A percentile compares a stretch with the other conserved stretches of the same genome.
Evolutionary conservation across 53 echinoderm and acorn worm genomes (phyloP).

Genomic region (Stichopus horrens): DNA sequence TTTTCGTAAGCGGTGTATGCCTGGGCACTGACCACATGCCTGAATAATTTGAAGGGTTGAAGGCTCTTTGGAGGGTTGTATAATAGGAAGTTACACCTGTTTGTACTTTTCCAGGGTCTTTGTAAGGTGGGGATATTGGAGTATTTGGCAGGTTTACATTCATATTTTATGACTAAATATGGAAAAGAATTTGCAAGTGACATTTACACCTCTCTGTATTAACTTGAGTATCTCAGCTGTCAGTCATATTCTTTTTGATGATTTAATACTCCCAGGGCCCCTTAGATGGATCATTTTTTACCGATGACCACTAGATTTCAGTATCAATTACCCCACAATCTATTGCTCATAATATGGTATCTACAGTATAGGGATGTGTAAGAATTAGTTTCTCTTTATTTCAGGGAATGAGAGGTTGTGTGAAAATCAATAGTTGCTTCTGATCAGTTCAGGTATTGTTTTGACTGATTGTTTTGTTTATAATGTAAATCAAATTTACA

Average conservation of each 20-base stretch:
- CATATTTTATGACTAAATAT: constrained; percentile 33
- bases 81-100: neutral
- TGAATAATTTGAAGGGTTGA: neutral
- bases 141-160: constrained; percentile 27
- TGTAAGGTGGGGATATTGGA: neutral
- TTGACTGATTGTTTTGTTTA: no score
- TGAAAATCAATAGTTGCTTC: no score
- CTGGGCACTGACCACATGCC: neutral
- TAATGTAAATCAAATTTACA: no score
- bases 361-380: no score
- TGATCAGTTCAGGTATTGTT: no score
- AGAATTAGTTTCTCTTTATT: no score
- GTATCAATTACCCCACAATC: no score
- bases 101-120: neutral
- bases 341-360: no score
- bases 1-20: neutral
- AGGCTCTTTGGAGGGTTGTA: neutral
- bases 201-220: constrained; percentile 8
- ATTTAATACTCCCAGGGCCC: constrained; percentile 6
- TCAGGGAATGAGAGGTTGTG: no score
- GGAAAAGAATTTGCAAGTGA: neutral
- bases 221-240: constrained; percentile 2
- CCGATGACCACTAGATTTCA: no score
- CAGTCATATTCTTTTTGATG: constrained; percentile 15
- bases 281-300: no score